These are phyloP conservation scores for Trisateles emortualis DNA, from an alignment of 2,888 invertebrate species.

Conservation along the genomic window DNA sequence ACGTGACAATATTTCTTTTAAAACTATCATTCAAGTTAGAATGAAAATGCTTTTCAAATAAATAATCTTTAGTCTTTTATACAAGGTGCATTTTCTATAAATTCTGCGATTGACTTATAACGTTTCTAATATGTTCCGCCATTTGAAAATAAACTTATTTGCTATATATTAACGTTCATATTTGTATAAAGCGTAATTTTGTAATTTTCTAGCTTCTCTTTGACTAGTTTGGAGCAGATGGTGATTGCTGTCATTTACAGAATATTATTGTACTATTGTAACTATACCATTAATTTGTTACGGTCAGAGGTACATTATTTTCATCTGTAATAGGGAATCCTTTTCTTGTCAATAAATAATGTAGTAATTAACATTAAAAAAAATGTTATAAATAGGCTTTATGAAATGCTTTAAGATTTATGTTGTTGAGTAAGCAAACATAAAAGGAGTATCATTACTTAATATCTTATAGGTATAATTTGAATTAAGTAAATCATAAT, in stretches of 20 bases:
- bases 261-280: conserved; percentile 57
- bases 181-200: neutral
- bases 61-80: neutral
- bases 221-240: conserved; percentile 63
- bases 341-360: conserved; percentile 30
- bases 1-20: conserved; percentile 70
- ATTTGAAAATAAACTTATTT: neutral
- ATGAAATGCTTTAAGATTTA: conserved; percentile 16
- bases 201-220: neutral
- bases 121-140: neutral
- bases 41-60: neutral
- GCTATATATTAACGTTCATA: neutral
- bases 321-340: conserved; percentile 32
- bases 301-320: conserved; percentile 45
- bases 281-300: conserved; percentile 63
- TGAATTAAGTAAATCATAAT: neutral
- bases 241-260: conserved; percentile 58
- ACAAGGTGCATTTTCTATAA: neutral
- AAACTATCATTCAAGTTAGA: neutral
- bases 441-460: neutral
- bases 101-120: neutral
- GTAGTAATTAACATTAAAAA: conserved; percentile 30
- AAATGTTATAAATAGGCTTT: conserved; percentile 14
- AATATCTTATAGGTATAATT: neutral
- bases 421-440: neutral